Evolutionary conservation across 2,113 vertebrate species (phyloP).

Genomic region (Gymnobelideus leadbeateri): DNA sequence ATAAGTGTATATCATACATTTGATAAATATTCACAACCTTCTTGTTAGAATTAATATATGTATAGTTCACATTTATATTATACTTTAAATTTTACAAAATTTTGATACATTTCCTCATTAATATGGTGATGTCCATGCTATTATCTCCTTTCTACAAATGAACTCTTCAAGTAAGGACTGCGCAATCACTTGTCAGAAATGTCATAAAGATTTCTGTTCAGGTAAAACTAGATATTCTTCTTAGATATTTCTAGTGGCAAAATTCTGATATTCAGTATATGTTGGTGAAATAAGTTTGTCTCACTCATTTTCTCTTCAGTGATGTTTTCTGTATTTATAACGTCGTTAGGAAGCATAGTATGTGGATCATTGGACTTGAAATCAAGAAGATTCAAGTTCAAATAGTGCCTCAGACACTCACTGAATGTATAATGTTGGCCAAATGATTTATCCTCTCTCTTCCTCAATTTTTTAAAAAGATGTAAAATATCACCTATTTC

Average conservation of each 20-base stretch:
- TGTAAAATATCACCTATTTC: background rate
- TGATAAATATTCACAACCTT: background rate
- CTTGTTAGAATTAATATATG: background rate
- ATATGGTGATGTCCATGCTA: background rate
- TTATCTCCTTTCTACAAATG: background rate
- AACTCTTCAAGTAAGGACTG: background rate
- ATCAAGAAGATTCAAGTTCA: background rate
- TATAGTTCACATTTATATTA: background rate
- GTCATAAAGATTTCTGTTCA: background rate
- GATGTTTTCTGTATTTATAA: background rate
- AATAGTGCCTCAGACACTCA: background rate
- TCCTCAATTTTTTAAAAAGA: background rate
- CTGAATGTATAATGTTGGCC: background rate
- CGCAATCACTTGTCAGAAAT: background rate
- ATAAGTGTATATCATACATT: background rate
- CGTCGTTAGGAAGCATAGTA: background rate
- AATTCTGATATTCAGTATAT: background rate
- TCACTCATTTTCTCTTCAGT: background rate
- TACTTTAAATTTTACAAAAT: background rate
- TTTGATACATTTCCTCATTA: background rate
- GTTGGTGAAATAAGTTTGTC: background rate
- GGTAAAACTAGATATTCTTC: background rate
- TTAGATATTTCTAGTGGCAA: background rate
- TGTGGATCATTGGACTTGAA: background rate
- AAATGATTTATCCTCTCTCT: background rate